Evolutionary conservation across 2,797 vertebrate genomes (phyloP).

Genomic region (Melanogrammus aeglefinus): DNA sequence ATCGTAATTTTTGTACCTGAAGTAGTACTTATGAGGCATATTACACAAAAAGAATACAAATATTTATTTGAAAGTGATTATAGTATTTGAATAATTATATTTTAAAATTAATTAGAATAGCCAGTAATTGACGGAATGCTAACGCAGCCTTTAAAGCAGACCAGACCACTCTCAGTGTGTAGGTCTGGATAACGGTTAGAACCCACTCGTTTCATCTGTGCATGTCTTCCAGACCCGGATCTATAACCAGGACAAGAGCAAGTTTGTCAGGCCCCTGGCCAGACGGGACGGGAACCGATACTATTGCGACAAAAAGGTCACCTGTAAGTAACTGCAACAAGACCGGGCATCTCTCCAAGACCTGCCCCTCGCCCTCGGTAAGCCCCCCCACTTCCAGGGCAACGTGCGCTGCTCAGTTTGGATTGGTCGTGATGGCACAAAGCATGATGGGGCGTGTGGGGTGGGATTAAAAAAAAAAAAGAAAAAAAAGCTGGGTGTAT

Average conservation of each 20-base stretch:
- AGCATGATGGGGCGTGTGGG: not conserved
- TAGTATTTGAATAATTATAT: not conserved
- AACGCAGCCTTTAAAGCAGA: not conserved
- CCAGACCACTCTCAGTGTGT: too few relatives aligned
- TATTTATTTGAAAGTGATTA: not conserved
- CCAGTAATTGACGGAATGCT: not conserved
- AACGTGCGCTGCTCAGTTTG: not conserved
- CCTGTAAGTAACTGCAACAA: constrained; percentile 83
- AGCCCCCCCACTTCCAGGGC: constrained; percentile 18
- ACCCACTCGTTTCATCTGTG: not conserved
- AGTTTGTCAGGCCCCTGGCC: not conserved
- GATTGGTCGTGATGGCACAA: not conserved
- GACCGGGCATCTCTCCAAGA: constrained; percentile 88
- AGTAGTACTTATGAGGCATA: not conserved
- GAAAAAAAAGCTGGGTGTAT: not conserved
- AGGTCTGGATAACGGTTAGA: too few relatives aligned
- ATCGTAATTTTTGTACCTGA: not conserved
- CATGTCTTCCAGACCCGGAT: constrained; percentile 80
- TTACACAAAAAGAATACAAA: not conserved
- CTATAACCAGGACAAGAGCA: constrained; percentile 69
- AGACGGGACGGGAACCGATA: constrained; percentile 73
- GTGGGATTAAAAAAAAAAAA: not conserved
- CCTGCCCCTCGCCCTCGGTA: constrained; percentile 84
- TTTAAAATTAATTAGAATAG: not conserved
- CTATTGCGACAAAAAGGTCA: constrained; percentile 76